Evolutionary conservation across 2,113 vertebrate genomes (phyloP), one percentile per base, ranked within the genome.

Genomic region (Upupa epops): DNA sequence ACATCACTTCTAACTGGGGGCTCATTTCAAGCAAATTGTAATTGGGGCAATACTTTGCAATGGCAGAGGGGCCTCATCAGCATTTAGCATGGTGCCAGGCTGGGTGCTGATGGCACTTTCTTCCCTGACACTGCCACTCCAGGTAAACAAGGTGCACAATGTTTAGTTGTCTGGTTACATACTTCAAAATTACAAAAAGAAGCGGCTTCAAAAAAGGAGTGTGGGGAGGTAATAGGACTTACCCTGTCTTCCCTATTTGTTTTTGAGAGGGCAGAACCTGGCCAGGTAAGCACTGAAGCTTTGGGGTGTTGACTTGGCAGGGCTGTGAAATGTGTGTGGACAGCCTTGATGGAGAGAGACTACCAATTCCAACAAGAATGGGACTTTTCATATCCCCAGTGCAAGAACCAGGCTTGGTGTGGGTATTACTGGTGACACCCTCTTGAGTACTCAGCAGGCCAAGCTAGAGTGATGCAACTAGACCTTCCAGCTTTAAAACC

Each of bases 321-420:
- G 18, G 48, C 59, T 59, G 19, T 3, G 2, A 14, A 52, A 69
- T 29, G 15, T 1, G 0, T 0, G 1, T 26, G 36, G 29, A 5
- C 18, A 13, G 9, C n/a, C 8, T 31, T 74, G 31, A 32, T 29
- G 20, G 55, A 49, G 17, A 77, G 26, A 29, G 12, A 9, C 6
- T 46, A 40, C 32, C 54, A 16, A 32, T 70, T 64, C 37, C 42
- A 75, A 4, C 0, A 9, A 25, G 13, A 71, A 31, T 0, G 0
- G 10, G 40, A 34, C 48, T 58, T 54, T 61, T 56, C 1, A 0
- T 13, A 82, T 48, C 19, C 65, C 31, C 48, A 34, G 29, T 6
- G 31, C 55, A 42, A 79, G 66, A 66, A 29, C 17, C 28, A 80
- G 36, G 29, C 51, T 51, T 6, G 2, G 0, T 14, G 14, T n/a